Percentiles rank a stretch among this genome's conserved stretches.
Evolutionary conservation across 2,113 vertebrate species (phyloP).

Genomic region (Cnemophilus loriae): DNA sequence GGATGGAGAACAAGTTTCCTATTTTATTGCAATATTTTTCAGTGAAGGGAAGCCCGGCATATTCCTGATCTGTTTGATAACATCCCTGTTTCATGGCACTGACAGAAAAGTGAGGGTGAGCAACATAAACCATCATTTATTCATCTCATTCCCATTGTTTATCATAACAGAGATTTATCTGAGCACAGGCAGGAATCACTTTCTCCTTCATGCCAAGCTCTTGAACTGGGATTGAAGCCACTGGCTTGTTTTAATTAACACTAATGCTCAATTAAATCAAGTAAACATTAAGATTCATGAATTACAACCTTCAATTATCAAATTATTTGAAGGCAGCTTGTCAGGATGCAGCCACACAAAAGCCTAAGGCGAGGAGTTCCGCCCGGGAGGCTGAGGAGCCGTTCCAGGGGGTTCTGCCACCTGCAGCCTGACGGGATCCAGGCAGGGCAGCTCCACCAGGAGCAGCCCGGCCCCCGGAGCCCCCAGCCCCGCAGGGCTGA

Average conservation of each 20-base stretch:
- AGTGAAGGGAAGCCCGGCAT: neutral
- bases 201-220: neutral
- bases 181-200: neutral
- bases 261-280: neutral
- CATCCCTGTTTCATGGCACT: neutral
- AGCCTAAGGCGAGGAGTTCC: neutral
- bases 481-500: neutral
- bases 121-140: neutral
- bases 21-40: neutral
- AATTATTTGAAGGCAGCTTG: neutral
- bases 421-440: neutral
- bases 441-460: rapidly evolving
- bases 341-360: neutral
- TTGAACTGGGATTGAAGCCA: neutral
- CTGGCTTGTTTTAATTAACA: neutral
- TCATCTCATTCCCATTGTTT: neutral
- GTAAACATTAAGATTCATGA: neutral
- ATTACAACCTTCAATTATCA: neutral
- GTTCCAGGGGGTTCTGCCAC: neutral
- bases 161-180: neutral
- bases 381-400: neutral
- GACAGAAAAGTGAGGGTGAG: neutral
- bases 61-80: neutral
- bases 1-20: neutral
- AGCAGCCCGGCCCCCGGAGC: rapidly evolving